Conservation (phyloP, 1,140 invertebrate species). For the Belonocnema kinseyi region DNA sequence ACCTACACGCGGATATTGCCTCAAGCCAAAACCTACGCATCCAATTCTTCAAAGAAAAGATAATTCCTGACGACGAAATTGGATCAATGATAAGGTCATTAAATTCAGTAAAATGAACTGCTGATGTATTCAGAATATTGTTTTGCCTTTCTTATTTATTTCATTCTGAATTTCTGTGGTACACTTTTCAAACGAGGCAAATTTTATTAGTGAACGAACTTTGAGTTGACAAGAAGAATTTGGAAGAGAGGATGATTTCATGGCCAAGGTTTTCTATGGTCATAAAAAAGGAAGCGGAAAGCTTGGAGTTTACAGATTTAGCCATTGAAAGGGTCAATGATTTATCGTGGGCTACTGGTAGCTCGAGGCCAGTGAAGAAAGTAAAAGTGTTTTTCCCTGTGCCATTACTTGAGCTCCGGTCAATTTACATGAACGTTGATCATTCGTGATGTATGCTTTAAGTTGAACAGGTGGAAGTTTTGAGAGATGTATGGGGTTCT, state of each 20-base stretch:
- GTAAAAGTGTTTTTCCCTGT: constrained; percentile 10
- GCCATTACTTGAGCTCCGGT: not conserved
- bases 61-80: not conserved
- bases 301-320: not conserved
- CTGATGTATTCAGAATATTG: too few relatives aligned
- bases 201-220: too few relatives aligned
- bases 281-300: not conserved
- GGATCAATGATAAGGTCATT: not conserved
- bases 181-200: too few relatives aligned
- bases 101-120: too few relatives aligned
- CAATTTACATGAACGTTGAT: not conserved
- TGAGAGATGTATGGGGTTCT: not conserved
- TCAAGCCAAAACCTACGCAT: not conserved
- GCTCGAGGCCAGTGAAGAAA: constrained; percentile 21
- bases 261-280: not conserved
- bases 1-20: constrained; percentile 27
- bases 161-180: too few relatives aligned
- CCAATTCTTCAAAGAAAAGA: not conserved
- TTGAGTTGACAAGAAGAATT: too few relatives aligned
- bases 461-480: not conserved
- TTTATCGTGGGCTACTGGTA: not conserved
- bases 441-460: not conserved
- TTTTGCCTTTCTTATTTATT: too few relatives aligned
- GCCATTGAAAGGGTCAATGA: constrained; percentile 14
- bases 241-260: too few relatives aligned